A percentile compares a stretch with the other conserved stretches of the same genome.
These are phyloP conservation scores for Drosophila helvetica DNA, from an alignment of 2,888 invertebrate species.

Conservation along the genomic window DNA sequence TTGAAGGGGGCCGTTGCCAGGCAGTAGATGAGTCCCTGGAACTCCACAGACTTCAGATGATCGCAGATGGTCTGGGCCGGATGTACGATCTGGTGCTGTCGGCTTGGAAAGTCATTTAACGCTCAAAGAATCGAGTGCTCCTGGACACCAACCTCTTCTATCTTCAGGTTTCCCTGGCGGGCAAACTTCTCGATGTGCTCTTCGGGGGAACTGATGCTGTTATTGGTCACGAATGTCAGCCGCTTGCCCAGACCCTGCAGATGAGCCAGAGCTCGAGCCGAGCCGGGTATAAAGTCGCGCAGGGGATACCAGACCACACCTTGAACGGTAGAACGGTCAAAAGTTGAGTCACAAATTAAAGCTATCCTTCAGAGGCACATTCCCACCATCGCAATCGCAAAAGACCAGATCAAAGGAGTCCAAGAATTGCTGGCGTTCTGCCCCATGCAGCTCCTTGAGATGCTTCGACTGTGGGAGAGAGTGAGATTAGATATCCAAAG, in stretches of 20 bases:
- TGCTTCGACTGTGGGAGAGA: constrained; percentile 38
- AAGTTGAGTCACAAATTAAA: no score
- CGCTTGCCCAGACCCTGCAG: constrained; percentile 83
- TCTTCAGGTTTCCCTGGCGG: constrained; percentile 61
- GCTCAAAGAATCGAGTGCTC: no score
- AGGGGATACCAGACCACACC: constrained; percentile 85
- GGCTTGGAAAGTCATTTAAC: no score
- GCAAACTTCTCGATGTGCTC: constrained; percentile 77
- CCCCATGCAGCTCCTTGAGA: constrained; percentile 58
- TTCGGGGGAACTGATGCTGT: constrained; percentile 77
- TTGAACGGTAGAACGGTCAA: no score
- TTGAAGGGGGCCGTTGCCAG: constrained; percentile 82
- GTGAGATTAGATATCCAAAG: constrained; percentile 14
- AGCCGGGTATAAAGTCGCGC: constrained; percentile 82
- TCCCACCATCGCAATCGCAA: constrained; percentile 87
- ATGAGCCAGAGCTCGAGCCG: constrained; percentile 81
- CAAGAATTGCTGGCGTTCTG: constrained; percentile 81
- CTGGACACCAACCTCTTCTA: constrained; percentile 49
- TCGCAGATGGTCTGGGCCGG: constrained; percentile 84
- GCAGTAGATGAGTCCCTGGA: constrained; percentile 84
- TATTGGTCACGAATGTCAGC: constrained; percentile 84
- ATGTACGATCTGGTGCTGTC: constrained; percentile 77
- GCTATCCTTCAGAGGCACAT: no score
- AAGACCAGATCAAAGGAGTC: constrained; percentile 86
- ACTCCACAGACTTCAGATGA: constrained; percentile 84